These are phyloP conservation scores for Galemys pyrenaicus DNA, from an alignment of 2,113 vertebrate genomes.

Conservation along the genomic window DNA sequence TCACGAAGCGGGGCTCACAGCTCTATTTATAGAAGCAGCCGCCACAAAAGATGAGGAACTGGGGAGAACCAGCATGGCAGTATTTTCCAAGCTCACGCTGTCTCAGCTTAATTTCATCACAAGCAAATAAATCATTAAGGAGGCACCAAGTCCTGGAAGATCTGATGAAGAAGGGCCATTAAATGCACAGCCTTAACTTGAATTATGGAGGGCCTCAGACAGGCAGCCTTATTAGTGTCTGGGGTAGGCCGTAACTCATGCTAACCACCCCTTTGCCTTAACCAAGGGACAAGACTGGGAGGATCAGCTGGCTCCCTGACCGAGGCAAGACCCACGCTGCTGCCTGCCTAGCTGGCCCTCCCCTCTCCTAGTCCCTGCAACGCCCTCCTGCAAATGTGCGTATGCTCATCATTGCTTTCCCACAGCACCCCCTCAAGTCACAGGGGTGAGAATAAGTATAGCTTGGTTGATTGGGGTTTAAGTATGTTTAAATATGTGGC, in stretches of 20 bases:
- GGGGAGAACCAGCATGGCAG: slow-evolving; percentile 16
- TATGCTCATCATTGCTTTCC: not conserved
- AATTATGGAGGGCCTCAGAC: slow-evolving; percentile 69
- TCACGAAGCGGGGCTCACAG: not conserved
- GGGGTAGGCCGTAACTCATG: slow-evolving; percentile 60
- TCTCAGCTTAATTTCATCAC: slow-evolving; percentile 75
- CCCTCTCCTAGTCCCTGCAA: not conserved
- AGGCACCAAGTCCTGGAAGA: slow-evolving; percentile 68
- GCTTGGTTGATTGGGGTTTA: not conserved
- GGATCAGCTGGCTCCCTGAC: not conserved
- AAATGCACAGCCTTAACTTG: slow-evolving; percentile 53
- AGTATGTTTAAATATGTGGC: not conserved
- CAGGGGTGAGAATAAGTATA: not conserved
- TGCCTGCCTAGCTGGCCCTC: not conserved
- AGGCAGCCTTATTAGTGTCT: slow-evolving; percentile 75
- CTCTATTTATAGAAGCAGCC: slow-evolving; percentile 69
- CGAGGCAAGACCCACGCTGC: not conserved
- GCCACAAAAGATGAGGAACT: not conserved
- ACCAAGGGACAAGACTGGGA: not conserved
- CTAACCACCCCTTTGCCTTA: slow-evolving; percentile 47
- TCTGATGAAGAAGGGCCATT: slow-evolving; percentile 67
- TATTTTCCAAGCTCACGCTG: slow-evolving; percentile 71
- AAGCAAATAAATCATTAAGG: slow-evolving; percentile 78
- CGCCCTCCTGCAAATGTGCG: not conserved
- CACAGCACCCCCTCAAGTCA: not conserved